These are phyloP conservation scores for Dermochelys coriacea DNA, from an alignment of 2,797 vertebrate genomes.

Conservation along the genomic window DNA sequence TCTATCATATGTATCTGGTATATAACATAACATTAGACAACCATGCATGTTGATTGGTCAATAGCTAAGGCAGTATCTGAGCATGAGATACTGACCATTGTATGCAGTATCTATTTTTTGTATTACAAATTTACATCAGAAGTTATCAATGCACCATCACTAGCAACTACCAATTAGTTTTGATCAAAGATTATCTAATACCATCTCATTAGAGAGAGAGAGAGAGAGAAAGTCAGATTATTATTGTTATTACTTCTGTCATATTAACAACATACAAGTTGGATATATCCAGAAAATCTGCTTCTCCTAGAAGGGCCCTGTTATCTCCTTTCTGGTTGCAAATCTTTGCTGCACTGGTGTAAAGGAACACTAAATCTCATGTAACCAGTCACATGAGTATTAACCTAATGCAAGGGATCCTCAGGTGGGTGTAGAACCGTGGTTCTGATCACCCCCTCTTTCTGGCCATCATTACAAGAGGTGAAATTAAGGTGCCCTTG, in stretches of 20 bases:
- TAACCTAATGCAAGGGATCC: not conserved
- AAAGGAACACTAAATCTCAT: not conserved
- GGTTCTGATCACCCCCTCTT: not conserved
- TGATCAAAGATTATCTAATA: not conserved
- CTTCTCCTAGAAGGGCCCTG: not conserved
- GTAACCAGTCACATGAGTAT: not conserved
- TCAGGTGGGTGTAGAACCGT: not conserved
- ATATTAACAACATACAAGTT: not conserved
- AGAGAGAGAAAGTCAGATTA: not conserved
- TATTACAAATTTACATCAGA: not conserved
- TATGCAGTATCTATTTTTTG: not conserved
- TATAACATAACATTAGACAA: not conserved
- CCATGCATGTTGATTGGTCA: not conserved
- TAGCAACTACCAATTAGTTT: not conserved
- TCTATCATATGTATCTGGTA: not conserved
- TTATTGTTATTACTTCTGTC: not conserved
- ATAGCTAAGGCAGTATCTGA: not conserved
- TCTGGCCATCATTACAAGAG: not conserved
- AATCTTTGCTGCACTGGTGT: not conserved
- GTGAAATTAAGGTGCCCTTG: not conserved
- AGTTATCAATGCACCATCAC: not conserved
- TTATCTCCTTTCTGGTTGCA: not conserved
- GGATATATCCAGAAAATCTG: not conserved
- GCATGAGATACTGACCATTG: not conserved
- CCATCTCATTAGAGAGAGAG: not conserved